Base-by-base conservation (phyloP, 2,888 invertebrate genomes). In the Colostygia pectinataria region DNA sequence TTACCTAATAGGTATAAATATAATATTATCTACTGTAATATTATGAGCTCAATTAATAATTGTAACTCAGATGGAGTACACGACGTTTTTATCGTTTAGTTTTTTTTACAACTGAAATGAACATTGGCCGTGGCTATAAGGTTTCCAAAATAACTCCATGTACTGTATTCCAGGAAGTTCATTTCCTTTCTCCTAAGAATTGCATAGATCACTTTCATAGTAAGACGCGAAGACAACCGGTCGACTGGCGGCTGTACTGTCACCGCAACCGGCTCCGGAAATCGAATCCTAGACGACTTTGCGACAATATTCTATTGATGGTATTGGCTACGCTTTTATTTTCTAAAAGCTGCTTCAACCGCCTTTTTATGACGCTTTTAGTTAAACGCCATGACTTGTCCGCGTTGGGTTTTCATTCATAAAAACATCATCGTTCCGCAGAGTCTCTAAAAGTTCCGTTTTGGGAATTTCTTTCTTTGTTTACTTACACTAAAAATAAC, bases 121-220 rank as follows among this genome's bases (percentile, higher is more conserved):
- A n/a, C n/a, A n/a, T n/a, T n/a, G n/a, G 8, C 24, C 5, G n/a
- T 9, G 1, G 24, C 36, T 4, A 9, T 1, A 18, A 38, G 38
- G 7, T 38, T 20, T 23, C 40, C 9, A 24, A 24, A 24, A 25
- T 20, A 41, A n/a, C 27, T 31, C 23, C 23, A 29, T 18, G 20
- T 29, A 42, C 40, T 31, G 40, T 75, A 78, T 76, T 69, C 75
- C 66, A 70, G 78, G 77, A 78, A 72, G 66, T 56, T 44, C 48
- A 65, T 76, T 71, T 83, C 74, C 80, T 78, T 72, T 82, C 78
- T 66, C 69, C 64, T 59, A 57, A 64, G 57, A 55, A 66, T 62
- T 61, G 64, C 70, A 62, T 63, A 66, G 62, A 68, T 70, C 66
- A 65, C 66, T 68, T 64, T 60, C 53, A 9, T 54, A 39, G 12